A percentile compares a stretch with the other conserved stretches of the same genome.
phyloP scores from a whole-genome alignment of 2,113 vertebrate species.

The Peromyscus maniculatus region DNA sequence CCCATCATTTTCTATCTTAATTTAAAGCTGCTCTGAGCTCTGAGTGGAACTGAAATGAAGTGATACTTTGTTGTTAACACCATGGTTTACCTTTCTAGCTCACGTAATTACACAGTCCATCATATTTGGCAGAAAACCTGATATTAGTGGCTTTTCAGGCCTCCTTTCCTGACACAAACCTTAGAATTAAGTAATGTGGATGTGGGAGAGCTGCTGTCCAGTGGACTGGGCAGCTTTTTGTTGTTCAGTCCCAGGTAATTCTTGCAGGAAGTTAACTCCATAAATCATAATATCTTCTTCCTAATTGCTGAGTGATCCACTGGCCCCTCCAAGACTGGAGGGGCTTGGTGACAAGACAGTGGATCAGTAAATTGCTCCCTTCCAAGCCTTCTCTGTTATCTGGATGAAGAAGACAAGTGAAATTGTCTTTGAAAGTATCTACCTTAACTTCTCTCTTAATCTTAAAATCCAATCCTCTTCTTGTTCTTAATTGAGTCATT shows the following conservation, averaged over 20 bases:
- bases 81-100: conserved; percentile 33
- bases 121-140: neutral
- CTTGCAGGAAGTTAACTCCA: neutral
- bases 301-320: rapidly evolving
- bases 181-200: neutral
- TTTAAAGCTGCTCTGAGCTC: neutral
- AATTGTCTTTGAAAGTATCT: neutral
- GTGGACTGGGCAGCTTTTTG: neutral
- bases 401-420: neutral
- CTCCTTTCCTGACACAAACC: neutral
- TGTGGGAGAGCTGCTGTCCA: neutral
- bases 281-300: neutral
- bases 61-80: neutral
- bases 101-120: neutral
- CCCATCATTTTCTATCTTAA: neutral
- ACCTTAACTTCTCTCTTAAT: neutral
- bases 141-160: neutral
- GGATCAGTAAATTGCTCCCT: neutral
- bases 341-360: neutral
- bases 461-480: neutral
- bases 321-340: neutral
- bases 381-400: neutral
- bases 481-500: neutral
- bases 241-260: neutral
- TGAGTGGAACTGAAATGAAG: neutral